A percentile compares a stretch with the other conserved stretches of the same genome.
These are phyloP conservation scores for Trichoplusia ni DNA, from an alignment of 1,140 invertebrate genomes.

Conservation along the genomic window DNA sequence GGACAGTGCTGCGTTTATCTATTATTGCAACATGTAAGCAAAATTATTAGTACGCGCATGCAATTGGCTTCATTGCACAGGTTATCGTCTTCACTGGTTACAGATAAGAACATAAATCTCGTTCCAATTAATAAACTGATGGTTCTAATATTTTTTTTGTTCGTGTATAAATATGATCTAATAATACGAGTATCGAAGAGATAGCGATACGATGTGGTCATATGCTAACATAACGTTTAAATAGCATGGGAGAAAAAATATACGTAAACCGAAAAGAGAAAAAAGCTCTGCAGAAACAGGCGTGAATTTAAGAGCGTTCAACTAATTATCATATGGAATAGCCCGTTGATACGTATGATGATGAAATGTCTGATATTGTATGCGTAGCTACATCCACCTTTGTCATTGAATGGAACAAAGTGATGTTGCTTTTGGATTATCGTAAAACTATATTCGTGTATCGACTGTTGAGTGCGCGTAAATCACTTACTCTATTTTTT, in stretches of 20 bases:
- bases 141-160: slow-evolving; percentile 12
- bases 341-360: slow-evolving; percentile 32
- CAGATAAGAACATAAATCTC: neutral
- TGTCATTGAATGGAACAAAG: slow-evolving; percentile 38
- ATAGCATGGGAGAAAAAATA: no score
- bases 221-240: no score
- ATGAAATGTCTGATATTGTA: slow-evolving; percentile 34
- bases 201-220: no score
- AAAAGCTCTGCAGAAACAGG: no score
- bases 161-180: neutral
- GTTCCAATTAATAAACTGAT: slow-evolving; percentile 17
- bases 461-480: slow-evolving; percentile 59
- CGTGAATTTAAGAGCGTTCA: no score
- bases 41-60: neutral
- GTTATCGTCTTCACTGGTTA: neutral
- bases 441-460: slow-evolving; percentile 68
- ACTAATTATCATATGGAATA: no score
- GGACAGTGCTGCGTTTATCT: neutral
- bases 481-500: slow-evolving; percentile 70
- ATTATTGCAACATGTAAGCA: neutral
- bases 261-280: neutral
- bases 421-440: slow-evolving; percentile 55
- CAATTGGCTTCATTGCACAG: neutral
- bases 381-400: slow-evolving; percentile 35
- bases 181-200: neutral